phyloP scores from a whole-genome alignment of 2,113 vertebrate genomes.

The Jacana jacana region DNA sequence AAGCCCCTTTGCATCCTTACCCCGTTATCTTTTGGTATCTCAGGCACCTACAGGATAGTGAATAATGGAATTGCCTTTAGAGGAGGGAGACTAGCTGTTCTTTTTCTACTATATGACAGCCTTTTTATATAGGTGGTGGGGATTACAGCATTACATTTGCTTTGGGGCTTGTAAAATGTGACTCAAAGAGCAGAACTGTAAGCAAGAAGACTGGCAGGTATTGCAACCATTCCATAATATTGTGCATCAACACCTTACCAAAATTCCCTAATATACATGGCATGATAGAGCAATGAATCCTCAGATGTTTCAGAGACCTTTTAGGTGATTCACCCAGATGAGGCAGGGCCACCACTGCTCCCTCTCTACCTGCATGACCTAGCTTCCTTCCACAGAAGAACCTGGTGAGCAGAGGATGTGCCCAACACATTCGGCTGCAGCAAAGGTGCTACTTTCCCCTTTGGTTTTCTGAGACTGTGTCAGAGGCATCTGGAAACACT shows the following conservation, averaged over 20 bases:
- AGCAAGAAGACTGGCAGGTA: neutral
- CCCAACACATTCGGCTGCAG: fast-evolving
- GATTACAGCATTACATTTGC: neutral
- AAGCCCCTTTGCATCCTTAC: neutral
- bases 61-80: neutral
- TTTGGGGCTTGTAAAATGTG: neutral
- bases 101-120: neutral
- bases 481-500: neutral
- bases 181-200: neutral
- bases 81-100: neutral
- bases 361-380: neutral
- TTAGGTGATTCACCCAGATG: neutral
- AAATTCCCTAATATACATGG: neutral
- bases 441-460: neutral
- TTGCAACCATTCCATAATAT: neutral
- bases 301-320: neutral
- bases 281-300: neutral
- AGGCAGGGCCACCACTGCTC: neutral
- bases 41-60: neutral
- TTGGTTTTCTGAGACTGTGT: neutral
- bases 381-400: neutral
- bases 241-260: neutral
- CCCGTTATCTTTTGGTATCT: neutral
- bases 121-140: neutral
- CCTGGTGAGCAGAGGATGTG: fast-evolving